Evolutionary conservation across 2,888 invertebrate species (phyloP).

Genomic region (Pharmacophagus antenor): DNA sequence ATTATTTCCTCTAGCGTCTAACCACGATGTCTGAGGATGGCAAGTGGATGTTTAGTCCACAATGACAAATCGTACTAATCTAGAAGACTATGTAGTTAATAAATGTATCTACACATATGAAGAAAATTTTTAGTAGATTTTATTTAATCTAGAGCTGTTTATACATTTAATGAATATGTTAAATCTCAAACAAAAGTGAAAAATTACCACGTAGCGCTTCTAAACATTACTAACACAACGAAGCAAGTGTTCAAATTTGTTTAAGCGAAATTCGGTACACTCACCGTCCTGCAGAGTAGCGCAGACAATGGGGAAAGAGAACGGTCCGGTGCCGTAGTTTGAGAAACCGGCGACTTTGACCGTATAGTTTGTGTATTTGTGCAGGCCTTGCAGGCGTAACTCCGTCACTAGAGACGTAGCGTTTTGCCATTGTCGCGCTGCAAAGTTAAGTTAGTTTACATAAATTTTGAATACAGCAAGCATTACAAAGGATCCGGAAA

Average conservation of each 20-base stretch:
- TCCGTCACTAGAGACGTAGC: constrained; percentile 86
- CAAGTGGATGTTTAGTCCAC: no score
- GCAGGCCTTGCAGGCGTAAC: constrained; percentile 87
- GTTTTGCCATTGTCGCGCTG: constrained; percentile 73
- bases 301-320: constrained; percentile 88
- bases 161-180: no score
- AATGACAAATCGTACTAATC: no score
- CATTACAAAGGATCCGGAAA: constrained; percentile 21
- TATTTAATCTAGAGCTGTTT: no score
- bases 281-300: constrained; percentile 92
- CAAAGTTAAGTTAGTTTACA: constrained; percentile 31
- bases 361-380: constrained; percentile 93
- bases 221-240: no score
- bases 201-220: no score
- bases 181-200: no score
- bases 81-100: no score
- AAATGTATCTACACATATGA: no score
- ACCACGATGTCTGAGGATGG: no score
- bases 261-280: constrained; percentile 35
- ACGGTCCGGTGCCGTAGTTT: constrained; percentile 90
- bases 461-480: constrained; percentile 27
- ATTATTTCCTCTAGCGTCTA: no score
- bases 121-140: no score
- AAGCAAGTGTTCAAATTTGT: not conserved
- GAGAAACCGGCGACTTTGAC: constrained; percentile 92